These are phyloP conservation scores for Marcusenius ussheri DNA, from an alignment of 2,113 vertebrate genomes.

Conservation along the genomic window DNA sequence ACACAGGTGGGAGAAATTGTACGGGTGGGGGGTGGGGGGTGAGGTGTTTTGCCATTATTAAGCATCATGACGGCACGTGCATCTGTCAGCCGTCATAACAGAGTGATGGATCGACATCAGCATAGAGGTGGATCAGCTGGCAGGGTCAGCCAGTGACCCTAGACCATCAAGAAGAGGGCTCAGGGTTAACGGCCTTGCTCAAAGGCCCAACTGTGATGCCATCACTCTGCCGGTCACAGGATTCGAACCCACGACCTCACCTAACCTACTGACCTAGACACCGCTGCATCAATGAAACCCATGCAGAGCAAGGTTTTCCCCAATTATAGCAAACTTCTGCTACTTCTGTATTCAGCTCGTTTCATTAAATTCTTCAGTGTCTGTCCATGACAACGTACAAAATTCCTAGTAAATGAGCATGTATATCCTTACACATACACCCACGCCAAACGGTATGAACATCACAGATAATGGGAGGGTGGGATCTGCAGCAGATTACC, in stretches of 20 bases:
- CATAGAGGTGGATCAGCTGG: background rate
- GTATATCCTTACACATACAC: background rate
- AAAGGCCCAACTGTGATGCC: background rate
- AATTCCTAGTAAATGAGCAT: background rate
- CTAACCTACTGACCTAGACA: background rate
- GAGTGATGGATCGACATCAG: background rate
- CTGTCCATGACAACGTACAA: background rate
- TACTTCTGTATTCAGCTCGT: background rate
- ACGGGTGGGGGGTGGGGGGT: background rate
- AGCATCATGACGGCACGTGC: background rate
- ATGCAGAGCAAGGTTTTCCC: background rate
- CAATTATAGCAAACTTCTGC: background rate
- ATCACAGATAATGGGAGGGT: background rate
- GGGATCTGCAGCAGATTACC: background rate
- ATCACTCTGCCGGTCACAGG: background rate
- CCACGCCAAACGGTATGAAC: background rate
- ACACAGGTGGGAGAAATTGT: background rate
- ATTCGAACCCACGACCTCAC: background rate
- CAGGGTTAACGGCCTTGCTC: background rate
- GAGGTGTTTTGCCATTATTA: too few relatives aligned
- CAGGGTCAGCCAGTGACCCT: background rate
- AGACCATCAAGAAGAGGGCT: background rate
- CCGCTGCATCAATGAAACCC: background rate
- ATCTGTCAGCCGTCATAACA: background rate
- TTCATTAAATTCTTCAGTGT: background rate